A percentile compares a stretch with the other conserved stretches of the same genome.
Conservation (phyloP, 2,888 invertebrate species). For the Apoderus coryli region DNA sequence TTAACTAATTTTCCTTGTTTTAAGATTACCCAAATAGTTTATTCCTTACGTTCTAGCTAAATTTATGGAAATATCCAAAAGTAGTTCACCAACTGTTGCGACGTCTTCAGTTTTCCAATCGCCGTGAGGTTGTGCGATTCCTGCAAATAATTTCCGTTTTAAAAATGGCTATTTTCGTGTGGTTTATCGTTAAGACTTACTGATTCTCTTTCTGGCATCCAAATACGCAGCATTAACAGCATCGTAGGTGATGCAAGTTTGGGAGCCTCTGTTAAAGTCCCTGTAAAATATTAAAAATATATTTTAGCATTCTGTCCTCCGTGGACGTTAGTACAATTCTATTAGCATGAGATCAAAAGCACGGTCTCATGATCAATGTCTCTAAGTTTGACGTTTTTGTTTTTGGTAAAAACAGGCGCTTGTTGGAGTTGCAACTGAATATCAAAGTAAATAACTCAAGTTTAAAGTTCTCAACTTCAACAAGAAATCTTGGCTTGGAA, state of each 20-base stretch:
- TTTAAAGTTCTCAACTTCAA: no score
- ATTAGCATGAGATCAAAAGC: no score
- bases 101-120: constrained; percentile 76
- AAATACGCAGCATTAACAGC: constrained; percentile 79
- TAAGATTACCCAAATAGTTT: background rate
- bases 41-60: constrained; percentile 60
- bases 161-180: constrained; percentile 3
- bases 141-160: background rate
- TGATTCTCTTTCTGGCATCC: constrained; percentile 73
- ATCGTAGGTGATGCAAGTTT: constrained; percentile 79
- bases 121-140: constrained; percentile 59
- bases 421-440: no score
- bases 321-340: no score
- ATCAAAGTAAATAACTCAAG: no score
- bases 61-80: constrained; percentile 72
- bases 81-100: constrained; percentile 72
- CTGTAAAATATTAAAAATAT: no score
- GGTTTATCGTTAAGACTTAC: constrained; percentile 42
- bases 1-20: background rate
- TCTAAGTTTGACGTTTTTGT: no score
- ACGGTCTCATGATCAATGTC: no score
- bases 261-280: constrained; percentile 55
- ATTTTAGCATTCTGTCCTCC: no score
- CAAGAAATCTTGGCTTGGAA: no score
- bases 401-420: no score